These are phyloP conservation scores for Myotis yumanensis DNA, from an alignment of 2,113 vertebrate species.

Conservation along the genomic window DNA sequence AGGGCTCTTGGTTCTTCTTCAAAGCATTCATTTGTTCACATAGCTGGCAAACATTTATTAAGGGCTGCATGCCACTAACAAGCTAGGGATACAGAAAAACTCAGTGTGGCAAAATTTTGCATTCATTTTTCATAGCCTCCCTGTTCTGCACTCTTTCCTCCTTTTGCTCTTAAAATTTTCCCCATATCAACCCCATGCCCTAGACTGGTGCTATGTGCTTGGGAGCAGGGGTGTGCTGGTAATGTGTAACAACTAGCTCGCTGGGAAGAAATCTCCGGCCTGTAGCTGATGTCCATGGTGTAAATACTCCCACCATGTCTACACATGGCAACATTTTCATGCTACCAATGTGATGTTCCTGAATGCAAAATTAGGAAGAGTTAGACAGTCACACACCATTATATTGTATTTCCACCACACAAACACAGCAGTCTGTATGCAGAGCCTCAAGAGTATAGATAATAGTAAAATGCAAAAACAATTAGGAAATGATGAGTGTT, in stretches of 20 bases:
- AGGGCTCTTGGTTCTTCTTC: background rate
- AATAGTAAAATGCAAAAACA: background rate
- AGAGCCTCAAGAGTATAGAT: background rate
- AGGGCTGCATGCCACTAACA: rapidly evolving
- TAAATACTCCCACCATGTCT: background rate
- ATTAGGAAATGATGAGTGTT: background rate
- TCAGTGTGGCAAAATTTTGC: background rate
- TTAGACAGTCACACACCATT: background rate
- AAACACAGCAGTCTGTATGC: background rate
- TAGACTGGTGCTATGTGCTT: rapidly evolving
- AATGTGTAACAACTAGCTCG: background rate
- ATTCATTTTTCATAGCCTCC: background rate
- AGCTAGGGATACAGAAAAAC: background rate
- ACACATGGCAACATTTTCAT: background rate
- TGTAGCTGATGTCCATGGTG: background rate
- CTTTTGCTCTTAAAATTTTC: background rate
- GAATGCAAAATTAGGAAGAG: background rate
- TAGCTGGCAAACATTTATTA: background rate
- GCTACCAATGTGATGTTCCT: background rate
- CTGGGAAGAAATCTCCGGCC: background rate
- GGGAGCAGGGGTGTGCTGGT: background rate
- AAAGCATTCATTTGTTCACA: background rate
- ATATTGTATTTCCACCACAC: background rate
- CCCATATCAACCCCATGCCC: background rate
- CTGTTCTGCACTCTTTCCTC: background rate